Evolutionary conservation across 92 coral and sea anemone species (phyloP).

Genomic region (Umimayanthus chanpuru): DNA sequence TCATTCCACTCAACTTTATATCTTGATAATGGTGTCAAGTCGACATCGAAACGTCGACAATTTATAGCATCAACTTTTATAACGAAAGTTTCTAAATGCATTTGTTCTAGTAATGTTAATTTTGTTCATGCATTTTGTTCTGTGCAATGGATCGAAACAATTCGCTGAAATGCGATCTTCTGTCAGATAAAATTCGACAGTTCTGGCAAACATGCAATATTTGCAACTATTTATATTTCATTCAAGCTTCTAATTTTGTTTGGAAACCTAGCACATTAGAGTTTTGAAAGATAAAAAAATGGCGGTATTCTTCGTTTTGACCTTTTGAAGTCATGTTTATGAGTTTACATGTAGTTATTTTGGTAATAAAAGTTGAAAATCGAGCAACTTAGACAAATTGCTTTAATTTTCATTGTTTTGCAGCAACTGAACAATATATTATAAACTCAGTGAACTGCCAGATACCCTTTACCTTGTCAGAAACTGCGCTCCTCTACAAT

Average conservation of each 20-base stretch:
- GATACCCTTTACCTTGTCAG: slow-evolving; percentile 5
- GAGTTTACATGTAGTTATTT: background rate
- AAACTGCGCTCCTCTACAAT: background rate
- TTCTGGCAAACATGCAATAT: too few species aligned
- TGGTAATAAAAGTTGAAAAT: too few species aligned
- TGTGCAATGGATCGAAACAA: background rate
- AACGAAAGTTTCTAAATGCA: too few species aligned
- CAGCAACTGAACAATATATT: background rate
- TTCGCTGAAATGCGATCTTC: background rate
- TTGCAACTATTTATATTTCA: too few species aligned
- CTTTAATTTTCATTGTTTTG: background rate
- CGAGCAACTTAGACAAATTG: background rate
- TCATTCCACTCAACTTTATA: too few species aligned
- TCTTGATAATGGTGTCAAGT: too few species aligned
- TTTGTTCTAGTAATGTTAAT: background rate
- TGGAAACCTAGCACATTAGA: background rate
- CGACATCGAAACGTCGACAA: too few species aligned
- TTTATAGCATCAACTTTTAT: too few species aligned
- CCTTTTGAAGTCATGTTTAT: too few species aligned
- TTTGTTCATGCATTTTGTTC: background rate
- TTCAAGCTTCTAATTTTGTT: background rate
- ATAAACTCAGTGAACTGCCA: background rate
- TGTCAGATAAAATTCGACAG: too few species aligned
- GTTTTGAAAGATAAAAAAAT: too few species aligned
- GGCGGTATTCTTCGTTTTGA: too few species aligned